Conservation (phyloP, 2,797 vertebrate species). For the Triplophysa bombifrons region DNA sequence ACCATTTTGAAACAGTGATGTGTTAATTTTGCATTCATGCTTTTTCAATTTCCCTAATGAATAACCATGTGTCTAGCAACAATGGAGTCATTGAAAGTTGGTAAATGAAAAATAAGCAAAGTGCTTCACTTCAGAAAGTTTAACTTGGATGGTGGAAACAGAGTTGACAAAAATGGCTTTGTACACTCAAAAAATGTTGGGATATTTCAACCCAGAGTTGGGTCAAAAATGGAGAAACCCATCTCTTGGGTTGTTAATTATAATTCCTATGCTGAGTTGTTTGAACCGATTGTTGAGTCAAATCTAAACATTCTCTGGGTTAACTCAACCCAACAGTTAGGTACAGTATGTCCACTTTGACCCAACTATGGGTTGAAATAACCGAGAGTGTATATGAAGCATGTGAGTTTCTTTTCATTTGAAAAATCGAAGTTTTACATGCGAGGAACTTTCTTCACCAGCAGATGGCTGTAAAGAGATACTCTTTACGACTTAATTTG, state of each 20-base stretch:
- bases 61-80: background rate
- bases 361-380: too few species aligned
- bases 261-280: too few species aligned
- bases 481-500: background rate
- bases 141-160: background rate
- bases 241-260: too few species aligned
- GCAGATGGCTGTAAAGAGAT: slow-evolving; percentile 25
- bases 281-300: too few species aligned
- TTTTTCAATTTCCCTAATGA: background rate
- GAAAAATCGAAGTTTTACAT: background rate
- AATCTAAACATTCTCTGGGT: too few species aligned
- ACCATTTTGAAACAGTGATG: background rate
- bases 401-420: background rate
- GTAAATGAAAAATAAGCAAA: background rate
- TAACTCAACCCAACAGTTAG: too few species aligned
- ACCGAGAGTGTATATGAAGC: background rate
- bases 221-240: too few species aligned
- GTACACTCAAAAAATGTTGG: too few species aligned
- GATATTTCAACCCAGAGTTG: too few species aligned
- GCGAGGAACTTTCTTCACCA: background rate
- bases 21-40: background rate
- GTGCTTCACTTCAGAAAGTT: background rate
- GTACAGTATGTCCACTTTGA: too few species aligned
- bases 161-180: background rate
- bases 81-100: background rate